Conservation (phyloP, 2,797 vertebrate species). For the Emydoidea blandingii region DNA sequence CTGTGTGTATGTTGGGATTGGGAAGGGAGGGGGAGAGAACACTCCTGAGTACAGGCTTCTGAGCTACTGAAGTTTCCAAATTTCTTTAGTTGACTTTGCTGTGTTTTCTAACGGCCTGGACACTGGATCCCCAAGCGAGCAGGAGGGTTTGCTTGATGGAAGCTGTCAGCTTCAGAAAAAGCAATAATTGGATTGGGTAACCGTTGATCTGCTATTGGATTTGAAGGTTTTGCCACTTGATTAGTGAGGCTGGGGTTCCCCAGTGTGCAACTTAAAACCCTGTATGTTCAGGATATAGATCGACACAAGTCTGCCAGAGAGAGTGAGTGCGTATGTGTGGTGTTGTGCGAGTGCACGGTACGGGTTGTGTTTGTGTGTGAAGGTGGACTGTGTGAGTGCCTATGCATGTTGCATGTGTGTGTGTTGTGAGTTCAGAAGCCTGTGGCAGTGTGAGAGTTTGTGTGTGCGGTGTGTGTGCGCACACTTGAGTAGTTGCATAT, state of each 20-base stretch:
- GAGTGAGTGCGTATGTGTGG: neutral
- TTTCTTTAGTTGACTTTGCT: neutral
- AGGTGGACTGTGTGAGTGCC: neutral
- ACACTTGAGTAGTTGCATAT: neutral
- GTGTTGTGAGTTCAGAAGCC: slow-evolving; percentile 18
- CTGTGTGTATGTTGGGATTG: neutral
- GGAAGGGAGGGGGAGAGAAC: neutral
- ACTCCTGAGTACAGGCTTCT: neutral
- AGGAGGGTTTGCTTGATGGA: neutral
- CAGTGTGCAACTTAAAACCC: neutral
- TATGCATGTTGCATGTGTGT: neutral
- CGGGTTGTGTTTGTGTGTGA: neutral
- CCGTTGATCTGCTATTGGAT: neutral
- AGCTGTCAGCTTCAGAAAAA: neutral
- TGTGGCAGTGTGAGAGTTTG: neutral
- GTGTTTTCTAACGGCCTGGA: neutral
- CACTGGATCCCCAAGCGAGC: neutral
- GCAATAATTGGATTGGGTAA: neutral
- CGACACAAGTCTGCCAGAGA: neutral
- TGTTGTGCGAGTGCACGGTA: neutral
- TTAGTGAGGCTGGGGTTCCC: neutral
- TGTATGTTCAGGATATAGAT: neutral
- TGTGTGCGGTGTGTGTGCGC: no score
- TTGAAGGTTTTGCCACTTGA: neutral
- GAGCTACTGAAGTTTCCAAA: neutral